A percentile compares a stretch with the other conserved stretches of the same genome.
Evolutionary conservation across 2,113 vertebrate species (phyloP).

Genomic region (Chaetodon auriga): DNA sequence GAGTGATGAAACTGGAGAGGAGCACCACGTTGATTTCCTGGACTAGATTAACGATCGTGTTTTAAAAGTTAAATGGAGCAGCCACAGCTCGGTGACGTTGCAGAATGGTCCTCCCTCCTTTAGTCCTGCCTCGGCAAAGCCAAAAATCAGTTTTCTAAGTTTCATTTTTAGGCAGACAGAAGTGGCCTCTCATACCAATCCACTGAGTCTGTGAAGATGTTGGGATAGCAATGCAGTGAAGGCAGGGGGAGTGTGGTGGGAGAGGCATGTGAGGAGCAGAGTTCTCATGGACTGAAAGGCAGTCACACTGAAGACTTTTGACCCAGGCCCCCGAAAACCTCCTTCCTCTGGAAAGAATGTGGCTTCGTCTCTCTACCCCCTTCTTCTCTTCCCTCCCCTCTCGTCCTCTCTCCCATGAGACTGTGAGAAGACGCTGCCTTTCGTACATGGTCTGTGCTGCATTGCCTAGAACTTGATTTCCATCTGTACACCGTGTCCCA

Average conservation of each 20-base stretch:
- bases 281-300: constrained; percentile 76
- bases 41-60: background rate
- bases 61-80: background rate
- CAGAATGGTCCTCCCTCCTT: background rate
- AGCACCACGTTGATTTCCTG: background rate
- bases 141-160: background rate
- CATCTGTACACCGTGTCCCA: constrained; percentile 25
- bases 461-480: constrained; percentile 44
- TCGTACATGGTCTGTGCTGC: constrained; percentile 19
- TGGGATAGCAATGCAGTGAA: constrained; percentile 38
- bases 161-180: background rate
- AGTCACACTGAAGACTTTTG: constrained; percentile 74
- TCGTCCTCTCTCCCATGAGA: constrained; percentile 67
- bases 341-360: constrained; percentile 83
- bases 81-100: background rate
- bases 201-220: constrained; percentile 43
- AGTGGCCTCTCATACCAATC: constrained; percentile 25
- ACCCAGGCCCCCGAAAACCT: constrained; percentile 73
- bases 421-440: constrained; percentile 63
- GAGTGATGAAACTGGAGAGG: background rate
- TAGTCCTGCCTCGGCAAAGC: background rate
- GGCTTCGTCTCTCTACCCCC: constrained; percentile 30
- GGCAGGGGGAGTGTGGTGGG: constrained; percentile 49
- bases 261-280: constrained; percentile 68
- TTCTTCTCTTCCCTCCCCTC: constrained; percentile 25